phyloP scores from a whole-genome alignment of 2,113 vertebrate species.

The Neotragus pygmaeus region DNA sequence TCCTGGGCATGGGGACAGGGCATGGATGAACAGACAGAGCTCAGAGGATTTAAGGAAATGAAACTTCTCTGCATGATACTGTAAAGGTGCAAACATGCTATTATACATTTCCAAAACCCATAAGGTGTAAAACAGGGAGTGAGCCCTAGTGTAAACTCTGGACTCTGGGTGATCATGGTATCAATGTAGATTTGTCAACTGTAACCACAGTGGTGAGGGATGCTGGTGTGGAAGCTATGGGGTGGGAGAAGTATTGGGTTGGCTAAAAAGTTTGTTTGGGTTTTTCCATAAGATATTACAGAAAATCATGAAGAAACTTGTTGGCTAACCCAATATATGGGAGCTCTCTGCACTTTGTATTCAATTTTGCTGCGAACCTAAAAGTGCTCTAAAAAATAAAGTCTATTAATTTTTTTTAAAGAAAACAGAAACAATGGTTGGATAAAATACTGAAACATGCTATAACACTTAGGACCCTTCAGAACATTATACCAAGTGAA shows the following conservation, averaged over 20 bases:
- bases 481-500: too few relatives aligned
- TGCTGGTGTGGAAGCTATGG: neutral
- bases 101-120: neutral
- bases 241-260: neutral
- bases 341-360: too few relatives aligned
- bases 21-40: neutral
- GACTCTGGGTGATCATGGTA: neutral
- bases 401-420: too few relatives aligned
- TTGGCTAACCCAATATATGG: too few relatives aligned
- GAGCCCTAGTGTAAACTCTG: neutral
- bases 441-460: too few relatives aligned
- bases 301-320: rapidly evolving
- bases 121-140: neutral
- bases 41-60: neutral
- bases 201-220: neutral
- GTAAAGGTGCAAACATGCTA: neutral
- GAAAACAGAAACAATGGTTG: too few relatives aligned
- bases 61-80: neutral
- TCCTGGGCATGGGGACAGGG: neutral
- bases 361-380: too few relatives aligned
- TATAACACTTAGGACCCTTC: too few relatives aligned
- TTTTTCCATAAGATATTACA: too few relatives aligned
- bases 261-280: too few relatives aligned
- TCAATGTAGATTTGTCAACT: neutral
- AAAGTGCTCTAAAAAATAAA: too few relatives aligned